A percentile compares a stretch with the other conserved stretches of the same genome.
Conservation (phyloP, 2,888 invertebrate species). For the Leuctra nigra region DNA sequence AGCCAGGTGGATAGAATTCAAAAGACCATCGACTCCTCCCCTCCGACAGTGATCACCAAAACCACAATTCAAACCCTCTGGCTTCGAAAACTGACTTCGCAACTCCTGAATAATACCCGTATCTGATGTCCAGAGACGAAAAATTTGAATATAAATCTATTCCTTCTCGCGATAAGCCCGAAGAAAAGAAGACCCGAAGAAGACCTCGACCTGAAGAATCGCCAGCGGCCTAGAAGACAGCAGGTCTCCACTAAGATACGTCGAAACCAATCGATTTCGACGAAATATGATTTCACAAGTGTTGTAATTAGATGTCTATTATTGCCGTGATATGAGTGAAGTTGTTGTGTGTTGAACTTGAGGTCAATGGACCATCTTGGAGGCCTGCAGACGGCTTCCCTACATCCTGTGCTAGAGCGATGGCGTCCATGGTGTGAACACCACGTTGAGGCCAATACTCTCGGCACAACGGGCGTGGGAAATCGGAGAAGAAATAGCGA, state of each 20-base stretch:
- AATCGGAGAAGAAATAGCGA: constrained; percentile 8
- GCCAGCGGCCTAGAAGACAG: too few species aligned
- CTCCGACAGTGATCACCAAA: background rate
- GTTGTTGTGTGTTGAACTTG: constrained; percentile 3
- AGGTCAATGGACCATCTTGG: constrained; percentile 22
- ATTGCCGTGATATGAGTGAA: constrained; percentile 1
- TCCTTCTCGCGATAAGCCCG: background rate
- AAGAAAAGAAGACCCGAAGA: too few species aligned
- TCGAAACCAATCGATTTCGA: background rate
- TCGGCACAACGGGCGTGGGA: constrained; percentile 15
- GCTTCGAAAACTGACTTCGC: background rate
- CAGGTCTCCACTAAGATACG: too few species aligned
- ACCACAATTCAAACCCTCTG: background rate
- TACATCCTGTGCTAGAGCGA: constrained; percentile 1
- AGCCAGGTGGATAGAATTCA: background rate
- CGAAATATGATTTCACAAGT: constrained; percentile 1
- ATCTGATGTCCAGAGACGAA: background rate
- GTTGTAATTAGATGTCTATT: constrained; percentile 6
- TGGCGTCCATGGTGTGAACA: constrained; percentile 1
- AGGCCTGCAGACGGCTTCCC: constrained; percentile 1
- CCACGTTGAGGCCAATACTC: constrained; percentile 16
- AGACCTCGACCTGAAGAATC: too few species aligned
- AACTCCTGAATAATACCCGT: background rate
- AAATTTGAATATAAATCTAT: background rate
- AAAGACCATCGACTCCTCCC: background rate